Conservation (phyloP, 2,888 invertebrate genomes). For the Agrochola litura region DNA sequence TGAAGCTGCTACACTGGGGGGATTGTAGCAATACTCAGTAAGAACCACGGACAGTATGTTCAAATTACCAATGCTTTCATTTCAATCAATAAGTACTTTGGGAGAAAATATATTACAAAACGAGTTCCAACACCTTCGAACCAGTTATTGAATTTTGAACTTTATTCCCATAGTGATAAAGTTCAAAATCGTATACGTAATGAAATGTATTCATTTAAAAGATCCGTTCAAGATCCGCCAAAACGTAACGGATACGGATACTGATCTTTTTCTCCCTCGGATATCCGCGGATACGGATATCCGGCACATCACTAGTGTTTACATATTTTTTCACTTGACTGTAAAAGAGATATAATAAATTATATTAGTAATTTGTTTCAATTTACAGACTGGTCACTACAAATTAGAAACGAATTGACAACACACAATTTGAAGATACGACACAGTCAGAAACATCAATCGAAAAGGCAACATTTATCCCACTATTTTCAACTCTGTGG, state of each 20-base stretch:
- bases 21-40: not conserved
- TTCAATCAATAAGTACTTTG: not conserved
- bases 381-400: not conserved
- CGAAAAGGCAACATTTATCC: too few relatives aligned
- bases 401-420: too few relatives aligned
- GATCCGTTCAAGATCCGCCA: too few relatives aligned
- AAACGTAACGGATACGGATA: too few relatives aligned
- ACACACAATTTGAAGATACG: too few relatives aligned
- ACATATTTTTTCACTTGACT: not conserved
- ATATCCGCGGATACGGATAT: too few relatives aligned
- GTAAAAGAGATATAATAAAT: not conserved
- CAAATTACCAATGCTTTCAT: not conserved
- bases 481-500: too few relatives aligned
- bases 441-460: too few relatives aligned
- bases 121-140: not conserved
- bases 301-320: too few relatives aligned
- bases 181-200: too few relatives aligned
- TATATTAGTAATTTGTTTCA: not conserved
- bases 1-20: conserved; percentile 28
- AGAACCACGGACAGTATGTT: not conserved
- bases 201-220: too few relatives aligned
- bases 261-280: too few relatives aligned
- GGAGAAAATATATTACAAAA: not conserved
- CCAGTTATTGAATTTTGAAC: not conserved
- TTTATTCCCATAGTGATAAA: not conserved